Percentiles rank a stretch among this genome's conserved stretches.
Conservation (phyloP, 2,888 invertebrate species). For the Andrena trimmerana region DNA sequence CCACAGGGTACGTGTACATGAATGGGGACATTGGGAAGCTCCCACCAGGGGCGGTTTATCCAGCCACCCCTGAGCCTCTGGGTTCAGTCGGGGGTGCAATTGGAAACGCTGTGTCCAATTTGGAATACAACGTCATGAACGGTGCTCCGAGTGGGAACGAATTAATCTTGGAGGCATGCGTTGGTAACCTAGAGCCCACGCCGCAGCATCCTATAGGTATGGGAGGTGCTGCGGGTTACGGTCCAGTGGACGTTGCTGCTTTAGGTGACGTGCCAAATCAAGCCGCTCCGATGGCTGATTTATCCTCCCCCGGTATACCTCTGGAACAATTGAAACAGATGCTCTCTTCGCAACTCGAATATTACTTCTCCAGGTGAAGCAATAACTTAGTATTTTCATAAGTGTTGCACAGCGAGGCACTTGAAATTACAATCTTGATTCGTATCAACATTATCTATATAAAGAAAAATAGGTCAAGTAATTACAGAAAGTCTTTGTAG, state of each 20-base stretch:
- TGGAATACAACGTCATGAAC: conserved; percentile 85
- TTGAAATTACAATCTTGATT: conserved; percentile 10
- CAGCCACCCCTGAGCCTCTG: conserved; percentile 89
- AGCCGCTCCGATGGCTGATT: conserved; percentile 85
- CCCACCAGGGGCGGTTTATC: conserved; percentile 90
- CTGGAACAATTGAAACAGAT: conserved; percentile 91
- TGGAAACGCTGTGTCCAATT: conserved; percentile 79
- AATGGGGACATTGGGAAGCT: conserved; percentile 93
- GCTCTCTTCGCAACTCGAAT: conserved; percentile 94
- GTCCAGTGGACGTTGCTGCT: conserved; percentile 81
- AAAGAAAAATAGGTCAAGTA: conserved; percentile 4
- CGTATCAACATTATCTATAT: conserved; percentile 5
- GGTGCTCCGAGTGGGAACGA: conserved; percentile 81
- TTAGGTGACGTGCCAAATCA: conserved; percentile 85
- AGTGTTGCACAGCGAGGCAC: neutral
- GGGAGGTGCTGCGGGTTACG: conserved; percentile 83
- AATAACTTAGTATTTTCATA: neutral
- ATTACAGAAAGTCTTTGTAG: neutral
- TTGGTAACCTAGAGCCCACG: conserved; percentile 80
- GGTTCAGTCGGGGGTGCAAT: conserved; percentile 82
- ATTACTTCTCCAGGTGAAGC: conserved; percentile 93
- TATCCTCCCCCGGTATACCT: conserved; percentile 86
- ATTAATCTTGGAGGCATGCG: conserved; percentile 82
- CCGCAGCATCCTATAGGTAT: conserved; percentile 83
- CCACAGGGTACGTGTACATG: conserved; percentile 91